phyloP scores from a whole-genome alignment of 2,113 vertebrate species.

The Paraplagusia blochii region DNA sequence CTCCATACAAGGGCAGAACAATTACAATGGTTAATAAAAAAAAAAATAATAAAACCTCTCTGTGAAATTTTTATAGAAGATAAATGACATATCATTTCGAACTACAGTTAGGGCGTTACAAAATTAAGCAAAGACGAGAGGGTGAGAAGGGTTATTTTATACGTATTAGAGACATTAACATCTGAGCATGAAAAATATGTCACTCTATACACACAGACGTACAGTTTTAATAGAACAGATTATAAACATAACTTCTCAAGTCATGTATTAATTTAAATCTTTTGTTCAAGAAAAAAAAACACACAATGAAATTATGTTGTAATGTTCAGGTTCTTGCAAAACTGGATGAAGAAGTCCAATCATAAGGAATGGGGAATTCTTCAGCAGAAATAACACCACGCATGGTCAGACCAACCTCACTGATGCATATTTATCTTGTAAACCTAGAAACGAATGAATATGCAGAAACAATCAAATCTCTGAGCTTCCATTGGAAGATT shows the following conservation, averaged over 20 bases:
- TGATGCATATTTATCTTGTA: conserved; percentile 78
- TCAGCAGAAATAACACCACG: conserved; percentile 68
- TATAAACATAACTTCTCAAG: background rate
- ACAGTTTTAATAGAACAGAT: background rate
- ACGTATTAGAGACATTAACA: conserved; percentile 25
- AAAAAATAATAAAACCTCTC: conserved; percentile 57
- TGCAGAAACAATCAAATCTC: conserved; percentile 78
- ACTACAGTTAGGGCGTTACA: conserved; percentile 35
- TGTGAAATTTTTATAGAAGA: conserved; percentile 64
- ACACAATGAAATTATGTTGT: too few relatives aligned
- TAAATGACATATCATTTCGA: conserved; percentile 63
- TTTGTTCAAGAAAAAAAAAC: too few relatives aligned
- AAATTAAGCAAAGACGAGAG: conserved; percentile 44
- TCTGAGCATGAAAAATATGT: conserved; percentile 30
- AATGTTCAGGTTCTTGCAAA: conserved; percentile 39
- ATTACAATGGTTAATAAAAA: conserved; percentile 77
- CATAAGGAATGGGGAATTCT: conserved; percentile 45
- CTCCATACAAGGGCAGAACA: conserved; percentile 73
- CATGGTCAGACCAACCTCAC: conserved; percentile 56
- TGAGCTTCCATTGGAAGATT: conserved; percentile 62
- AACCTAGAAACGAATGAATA: conserved; percentile 75
- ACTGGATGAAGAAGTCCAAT: conserved; percentile 70
- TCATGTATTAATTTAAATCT: too few relatives aligned
- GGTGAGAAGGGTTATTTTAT: conserved; percentile 19
- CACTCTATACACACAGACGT: background rate